These are phyloP conservation scores for Apeltes quadracus DNA, from an alignment of 2,113 vertebrate genomes.

Conservation along the genomic window DNA sequence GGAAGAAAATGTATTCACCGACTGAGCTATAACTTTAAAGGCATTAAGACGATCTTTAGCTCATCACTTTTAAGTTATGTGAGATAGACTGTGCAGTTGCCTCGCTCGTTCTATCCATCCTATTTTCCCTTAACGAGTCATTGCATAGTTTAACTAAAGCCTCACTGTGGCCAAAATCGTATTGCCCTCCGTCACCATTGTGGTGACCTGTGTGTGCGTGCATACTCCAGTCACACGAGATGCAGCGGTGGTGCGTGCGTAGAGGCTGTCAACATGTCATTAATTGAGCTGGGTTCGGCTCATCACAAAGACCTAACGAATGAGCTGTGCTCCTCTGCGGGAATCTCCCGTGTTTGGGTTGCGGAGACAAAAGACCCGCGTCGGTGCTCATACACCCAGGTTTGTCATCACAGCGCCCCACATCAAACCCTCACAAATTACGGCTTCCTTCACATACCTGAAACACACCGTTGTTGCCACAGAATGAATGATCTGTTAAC, in stretches of 20 bases:
- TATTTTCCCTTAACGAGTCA: conserved; percentile 24
- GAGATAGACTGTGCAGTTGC: conserved; percentile 25
- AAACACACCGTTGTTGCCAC: conserved; percentile 18
- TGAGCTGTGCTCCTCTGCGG: conserved; percentile 10
- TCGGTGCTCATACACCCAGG: conserved; percentile 9
- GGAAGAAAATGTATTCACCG: conserved; percentile 34
- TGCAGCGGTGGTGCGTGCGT: conserved; percentile 26
- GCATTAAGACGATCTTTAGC: conserved; percentile 21
- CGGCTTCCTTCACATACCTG: conserved; percentile 32
- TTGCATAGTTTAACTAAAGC: conserved; percentile 20
- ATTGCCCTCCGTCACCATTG: conserved; percentile 13
- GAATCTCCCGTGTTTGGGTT: conserved; percentile 25
- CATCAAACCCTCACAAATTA: conserved; percentile 22
- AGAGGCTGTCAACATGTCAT: conserved; percentile 57
- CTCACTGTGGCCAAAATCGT: conserved; percentile 6
- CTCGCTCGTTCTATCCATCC: conserved; percentile 18
- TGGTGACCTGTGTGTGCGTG: conserved; percentile 8
- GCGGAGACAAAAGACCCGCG: conserved; percentile 34
- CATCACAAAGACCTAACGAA: conserved; percentile 43
- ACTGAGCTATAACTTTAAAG: conserved; percentile 40
- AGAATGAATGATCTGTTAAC: conserved; percentile 41
- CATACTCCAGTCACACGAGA: neutral
- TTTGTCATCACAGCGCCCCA: conserved; percentile 49
- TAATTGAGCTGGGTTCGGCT: conserved; percentile 41
- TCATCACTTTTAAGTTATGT: conserved; percentile 24